phyloP scores from a whole-genome alignment of 2,797 vertebrate species.

The Xyrichtys novacula region DNA sequence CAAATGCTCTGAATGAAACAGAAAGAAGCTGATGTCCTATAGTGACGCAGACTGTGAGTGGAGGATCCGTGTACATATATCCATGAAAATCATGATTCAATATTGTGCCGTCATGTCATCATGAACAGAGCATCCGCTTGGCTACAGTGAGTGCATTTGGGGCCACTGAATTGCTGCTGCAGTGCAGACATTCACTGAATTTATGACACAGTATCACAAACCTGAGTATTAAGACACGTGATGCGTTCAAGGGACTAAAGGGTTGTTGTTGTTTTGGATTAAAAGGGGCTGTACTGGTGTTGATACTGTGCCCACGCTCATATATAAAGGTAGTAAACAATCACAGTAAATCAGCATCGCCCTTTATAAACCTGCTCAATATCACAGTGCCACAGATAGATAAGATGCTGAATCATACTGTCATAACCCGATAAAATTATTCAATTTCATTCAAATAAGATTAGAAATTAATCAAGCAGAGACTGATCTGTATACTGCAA shows the following conservation, averaged over 20 bases:
- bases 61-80: conserved; percentile 45
- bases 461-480: background rate
- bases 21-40: conserved; percentile 10
- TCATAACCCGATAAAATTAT: background rate
- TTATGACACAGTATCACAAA: conserved; percentile 52
- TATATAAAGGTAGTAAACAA: conserved; percentile 5
- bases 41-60: conserved; percentile 27
- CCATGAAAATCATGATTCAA: conserved; percentile 50
- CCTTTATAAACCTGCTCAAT: background rate
- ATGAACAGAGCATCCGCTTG: conserved; percentile 7
- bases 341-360: conserved; percentile 12
- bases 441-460: background rate
- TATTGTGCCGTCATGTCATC: conserved; percentile 19
- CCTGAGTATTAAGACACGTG: conserved; percentile 27
- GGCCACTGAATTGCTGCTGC: conserved; percentile 58
- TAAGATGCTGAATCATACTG: background rate
- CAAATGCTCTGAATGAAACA: background rate
- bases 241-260: background rate
- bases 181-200: conserved; percentile 65
- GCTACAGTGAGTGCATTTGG: conserved; percentile 44
- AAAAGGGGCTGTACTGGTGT: background rate
- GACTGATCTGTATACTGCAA: conserved; percentile 17
- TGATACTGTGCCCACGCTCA: background rate
- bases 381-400: background rate
- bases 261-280: conserved; percentile 15